A percentile compares a stretch with the other conserved stretches of the same genome.
phyloP scores from a whole-genome alignment of 1,140 invertebrate species.

The Riptortus pedestris region DNA sequence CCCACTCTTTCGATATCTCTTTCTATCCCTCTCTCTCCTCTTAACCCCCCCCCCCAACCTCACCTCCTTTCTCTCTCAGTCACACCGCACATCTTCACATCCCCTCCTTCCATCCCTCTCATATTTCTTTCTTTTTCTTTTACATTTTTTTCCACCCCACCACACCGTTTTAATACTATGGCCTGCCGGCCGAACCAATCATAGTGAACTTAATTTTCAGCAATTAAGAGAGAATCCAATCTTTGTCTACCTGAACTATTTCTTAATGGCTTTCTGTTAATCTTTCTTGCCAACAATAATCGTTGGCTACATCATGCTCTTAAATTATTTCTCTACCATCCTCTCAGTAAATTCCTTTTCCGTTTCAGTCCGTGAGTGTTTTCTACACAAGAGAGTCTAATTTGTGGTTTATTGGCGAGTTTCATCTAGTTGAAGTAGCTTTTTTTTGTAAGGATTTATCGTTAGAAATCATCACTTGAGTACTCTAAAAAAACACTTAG shows the following conservation, averaged over 20 bases:
- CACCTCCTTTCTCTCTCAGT: conserved; percentile 17
- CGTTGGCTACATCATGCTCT: too few species aligned
- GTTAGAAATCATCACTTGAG: too few species aligned
- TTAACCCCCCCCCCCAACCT: too few species aligned
- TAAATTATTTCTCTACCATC: too few species aligned
- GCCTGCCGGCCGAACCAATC: background rate
- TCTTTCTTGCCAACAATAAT: too few species aligned
- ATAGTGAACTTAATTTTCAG: conserved; percentile 12
- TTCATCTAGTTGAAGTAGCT: too few species aligned
- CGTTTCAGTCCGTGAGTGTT: too few species aligned
- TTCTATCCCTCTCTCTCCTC: background rate
- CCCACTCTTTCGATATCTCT: background rate
- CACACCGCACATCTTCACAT: conserved; percentile 2
- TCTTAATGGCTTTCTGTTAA: conserved; percentile 1
- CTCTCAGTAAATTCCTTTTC: too few species aligned
- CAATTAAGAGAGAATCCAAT: conserved; percentile 10
- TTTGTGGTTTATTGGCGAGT: too few species aligned
- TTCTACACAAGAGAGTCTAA: too few species aligned
- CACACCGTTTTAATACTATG: background rate
- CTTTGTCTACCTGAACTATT: conserved; percentile 2
- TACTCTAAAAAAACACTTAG: too few species aligned
- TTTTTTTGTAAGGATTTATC: too few species aligned
- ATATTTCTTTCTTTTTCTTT: conserved; percentile 4
- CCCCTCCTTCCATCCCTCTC: background rate
- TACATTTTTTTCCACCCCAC: background rate